Evolutionary conservation across 2,797 vertebrate species (phyloP).

Genomic region (Harpagifer antarcticus): DNA sequence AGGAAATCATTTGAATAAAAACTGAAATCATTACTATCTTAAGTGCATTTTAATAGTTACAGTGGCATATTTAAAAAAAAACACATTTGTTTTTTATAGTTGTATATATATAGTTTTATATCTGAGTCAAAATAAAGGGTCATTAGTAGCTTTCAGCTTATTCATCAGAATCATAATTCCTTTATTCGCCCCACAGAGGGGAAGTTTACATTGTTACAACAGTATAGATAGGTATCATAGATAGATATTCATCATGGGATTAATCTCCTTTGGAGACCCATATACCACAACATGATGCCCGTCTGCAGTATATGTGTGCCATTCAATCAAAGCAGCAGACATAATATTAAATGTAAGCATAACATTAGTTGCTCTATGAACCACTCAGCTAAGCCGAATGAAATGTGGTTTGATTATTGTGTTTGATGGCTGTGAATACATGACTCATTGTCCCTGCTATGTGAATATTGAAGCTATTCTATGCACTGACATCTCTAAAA

Average conservation of each 20-base stretch:
- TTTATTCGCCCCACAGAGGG: too few species aligned
- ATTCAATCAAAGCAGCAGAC: neutral
- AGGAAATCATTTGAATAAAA: neutral
- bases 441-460: conserved; percentile 24
- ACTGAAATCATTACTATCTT: conserved; percentile 5
- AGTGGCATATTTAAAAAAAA: neutral
- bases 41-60: neutral
- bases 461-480: neutral
- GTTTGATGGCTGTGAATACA: conserved; percentile 4
- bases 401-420: conserved; percentile 14
- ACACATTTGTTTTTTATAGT: neutral
- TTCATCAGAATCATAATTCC: neutral
- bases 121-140: neutral
- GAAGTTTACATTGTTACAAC: too few species aligned
- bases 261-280: neutral
- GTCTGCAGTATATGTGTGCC: neutral
- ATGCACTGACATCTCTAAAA: conserved; percentile 5
- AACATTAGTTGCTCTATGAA: neutral
- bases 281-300: neutral
- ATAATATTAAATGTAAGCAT: conserved; percentile 1
- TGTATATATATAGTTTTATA: neutral
- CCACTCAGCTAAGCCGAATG: neutral
- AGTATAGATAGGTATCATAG: too few species aligned
- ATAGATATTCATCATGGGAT: too few species aligned
- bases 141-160: neutral